Percentiles rank a stretch among this genome's conserved stretches.
Conservation (phyloP, 2,113 vertebrate genomes). For the Melanostigma gelatinosum region DNA sequence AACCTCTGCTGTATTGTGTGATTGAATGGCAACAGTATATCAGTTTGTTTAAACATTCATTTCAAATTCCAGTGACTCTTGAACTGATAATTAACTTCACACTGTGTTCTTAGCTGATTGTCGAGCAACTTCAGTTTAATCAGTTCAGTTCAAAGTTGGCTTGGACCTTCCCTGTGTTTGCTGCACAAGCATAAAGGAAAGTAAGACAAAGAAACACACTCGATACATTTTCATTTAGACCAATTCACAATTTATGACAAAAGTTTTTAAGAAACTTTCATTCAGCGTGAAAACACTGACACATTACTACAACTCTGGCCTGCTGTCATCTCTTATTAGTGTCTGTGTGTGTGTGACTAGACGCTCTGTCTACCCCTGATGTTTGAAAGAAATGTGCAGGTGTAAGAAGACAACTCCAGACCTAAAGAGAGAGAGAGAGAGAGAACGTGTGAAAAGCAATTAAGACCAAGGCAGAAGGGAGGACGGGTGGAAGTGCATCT, state of each 20-base stretch:
- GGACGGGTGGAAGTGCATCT: slow-evolving; percentile 26
- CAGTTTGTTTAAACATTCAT: background rate
- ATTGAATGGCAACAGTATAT: no score
- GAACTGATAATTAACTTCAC: background rate
- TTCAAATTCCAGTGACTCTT: background rate
- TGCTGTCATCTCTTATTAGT: background rate
- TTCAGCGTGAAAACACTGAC: background rate
- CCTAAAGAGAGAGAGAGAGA: slow-evolving; percentile 46
- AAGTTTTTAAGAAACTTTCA: background rate
- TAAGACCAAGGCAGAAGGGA: slow-evolving; percentile 35
- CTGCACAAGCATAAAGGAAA: background rate
- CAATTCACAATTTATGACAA: background rate
- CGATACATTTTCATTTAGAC: background rate
- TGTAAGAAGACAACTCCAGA: slow-evolving; percentile 62
- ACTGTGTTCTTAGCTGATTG: background rate
- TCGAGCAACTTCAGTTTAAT: background rate
- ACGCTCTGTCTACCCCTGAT: slow-evolving; percentile 50
- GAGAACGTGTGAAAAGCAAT: slow-evolving; percentile 56
- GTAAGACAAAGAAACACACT: background rate
- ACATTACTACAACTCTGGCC: background rate
- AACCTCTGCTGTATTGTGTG: background rate
- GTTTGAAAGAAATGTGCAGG: slow-evolving; percentile 74
- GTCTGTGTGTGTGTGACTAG: slow-evolving; percentile 28
- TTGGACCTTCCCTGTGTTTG: background rate
- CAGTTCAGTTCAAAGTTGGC: background rate